These are phyloP conservation scores for Melanerpes aurifrons DNA, from an alignment of 2,113 vertebrate genomes.

Conservation along the genomic window DNA sequence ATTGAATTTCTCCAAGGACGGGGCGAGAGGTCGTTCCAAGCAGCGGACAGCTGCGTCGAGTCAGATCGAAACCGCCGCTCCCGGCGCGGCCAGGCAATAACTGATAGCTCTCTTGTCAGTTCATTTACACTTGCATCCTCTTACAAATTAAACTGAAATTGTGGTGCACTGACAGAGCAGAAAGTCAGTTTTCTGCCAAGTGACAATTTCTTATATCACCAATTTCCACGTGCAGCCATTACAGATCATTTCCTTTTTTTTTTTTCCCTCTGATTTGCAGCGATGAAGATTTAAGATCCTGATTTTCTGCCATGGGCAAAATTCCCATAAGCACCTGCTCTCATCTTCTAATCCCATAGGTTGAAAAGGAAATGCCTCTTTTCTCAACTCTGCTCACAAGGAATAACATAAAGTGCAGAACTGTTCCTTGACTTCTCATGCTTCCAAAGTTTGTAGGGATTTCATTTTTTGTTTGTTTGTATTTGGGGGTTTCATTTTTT, in stretches of 20 bases:
- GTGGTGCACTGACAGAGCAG: slow-evolving; percentile 26
- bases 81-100: slow-evolving; percentile 67
- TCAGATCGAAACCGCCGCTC: slow-evolving; percentile 70
- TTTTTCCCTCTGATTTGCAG: background rate
- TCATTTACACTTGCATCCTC: slow-evolving; percentile 63
- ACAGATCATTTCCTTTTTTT: background rate
- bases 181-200: slow-evolving; percentile 37
- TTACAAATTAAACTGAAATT: slow-evolving; percentile 74
- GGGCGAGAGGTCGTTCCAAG: slow-evolving; percentile 73
- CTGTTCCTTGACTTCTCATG: background rate
- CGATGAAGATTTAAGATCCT: background rate
- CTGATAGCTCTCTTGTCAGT: slow-evolving; percentile 72
- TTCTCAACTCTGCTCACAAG: background rate
- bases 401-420: background rate
- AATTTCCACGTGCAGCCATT: background rate
- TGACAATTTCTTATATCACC: slow-evolving; percentile 21
- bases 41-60: slow-evolving; percentile 78
- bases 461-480: accelerated
- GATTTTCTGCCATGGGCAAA: slow-evolving; percentile 23
- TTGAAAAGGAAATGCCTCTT: slow-evolving; percentile 36
- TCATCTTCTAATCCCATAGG: slow-evolving; percentile 9
- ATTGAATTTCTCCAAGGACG: slow-evolving; percentile 77
- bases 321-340: slow-evolving; percentile 38
- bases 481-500: accelerated
- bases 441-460: background rate